Evolutionary conservation across 2,113 vertebrate genomes (phyloP).

Genomic region (Thermophis baileyi): DNA sequence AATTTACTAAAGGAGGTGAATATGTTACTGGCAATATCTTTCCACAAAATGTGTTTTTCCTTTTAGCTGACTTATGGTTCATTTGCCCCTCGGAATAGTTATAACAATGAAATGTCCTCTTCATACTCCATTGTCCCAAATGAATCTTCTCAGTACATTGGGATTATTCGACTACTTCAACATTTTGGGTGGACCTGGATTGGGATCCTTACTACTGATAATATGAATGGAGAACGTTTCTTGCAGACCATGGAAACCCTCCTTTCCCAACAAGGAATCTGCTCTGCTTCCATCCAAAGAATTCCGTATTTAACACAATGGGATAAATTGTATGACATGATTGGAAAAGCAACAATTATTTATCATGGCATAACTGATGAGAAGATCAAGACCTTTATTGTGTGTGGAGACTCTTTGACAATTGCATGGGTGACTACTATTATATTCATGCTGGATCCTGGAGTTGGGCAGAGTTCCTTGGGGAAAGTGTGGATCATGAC

Average conservation of each 20-base stretch:
- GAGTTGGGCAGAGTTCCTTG: neutral
- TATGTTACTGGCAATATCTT: neutral
- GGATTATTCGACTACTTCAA: neutral
- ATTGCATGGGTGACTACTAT: neutral
- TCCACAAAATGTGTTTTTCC: neutral
- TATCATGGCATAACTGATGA: neutral
- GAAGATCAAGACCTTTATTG: neutral
- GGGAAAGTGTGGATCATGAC: neutral
- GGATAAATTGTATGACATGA: neutral
- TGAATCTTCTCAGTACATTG: neutral
- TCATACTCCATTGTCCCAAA: neutral
- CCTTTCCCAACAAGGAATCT: neutral
- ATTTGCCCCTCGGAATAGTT: neutral
- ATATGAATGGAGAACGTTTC: neutral
- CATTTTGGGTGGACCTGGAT: neutral
- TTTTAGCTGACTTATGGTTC: neutral
- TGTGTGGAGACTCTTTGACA: neutral
- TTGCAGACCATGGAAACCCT: neutral
- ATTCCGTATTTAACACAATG: neutral
- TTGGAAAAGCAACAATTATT: neutral
- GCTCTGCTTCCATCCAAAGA: neutral
- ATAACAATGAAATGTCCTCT: neutral
- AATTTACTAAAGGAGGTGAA: neutral
- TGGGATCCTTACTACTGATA: neutral
- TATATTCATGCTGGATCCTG: neutral